Base-by-base conservation (phyloP, 2,113 vertebrate genomes). In the Dolichotis patagonum region DNA sequence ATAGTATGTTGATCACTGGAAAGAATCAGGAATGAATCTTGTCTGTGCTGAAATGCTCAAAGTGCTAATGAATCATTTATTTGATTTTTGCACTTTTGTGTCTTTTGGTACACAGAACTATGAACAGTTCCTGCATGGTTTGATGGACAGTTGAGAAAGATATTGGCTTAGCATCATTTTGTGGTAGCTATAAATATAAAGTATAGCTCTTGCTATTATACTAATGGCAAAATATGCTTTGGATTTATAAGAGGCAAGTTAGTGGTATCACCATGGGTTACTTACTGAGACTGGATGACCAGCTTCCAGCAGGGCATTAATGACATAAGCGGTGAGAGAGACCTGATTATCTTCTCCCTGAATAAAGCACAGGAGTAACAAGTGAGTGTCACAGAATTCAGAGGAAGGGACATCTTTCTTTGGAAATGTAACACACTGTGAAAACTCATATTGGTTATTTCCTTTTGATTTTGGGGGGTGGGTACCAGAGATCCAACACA, bases 281-380 rank as follows among this genome's bases (percentile, higher is more conserved):
- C 96, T 71, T 98, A 98, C 98, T 84, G 0, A 95, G 65, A 17
- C 7, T 1, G 97, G 83, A 65, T 98, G 96, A 13, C 88, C 96
- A 77, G 97, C 98, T 97, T 98, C 98, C 49, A 98, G 81, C 73
- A 98, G 90, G 35, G 97, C 97, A 84, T 97, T 92, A 30, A 97
- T 98, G 81, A 86, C 96, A 63, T 98, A 98, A 43, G 98, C 95
- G 87, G 98, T 95, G 88, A 98, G 94, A 0, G 97, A 97, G 63
- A 98, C 43, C 35, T 98, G 92, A 0, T 97, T 84, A n/a, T 97
- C 83, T 4, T 98, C 96, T 93, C 98, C 98, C 98, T 98, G 95
- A 41, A 95, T 91, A 28, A n/a, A 54, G 92, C 0, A 0, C 13
- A 89, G 17, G 93, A 7, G 78, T 5, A 62, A 87, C 4, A 84